Evolutionary conservation across 2,797 vertebrate genomes (phyloP).

Genomic region (Coregonus sp.): DNA sequence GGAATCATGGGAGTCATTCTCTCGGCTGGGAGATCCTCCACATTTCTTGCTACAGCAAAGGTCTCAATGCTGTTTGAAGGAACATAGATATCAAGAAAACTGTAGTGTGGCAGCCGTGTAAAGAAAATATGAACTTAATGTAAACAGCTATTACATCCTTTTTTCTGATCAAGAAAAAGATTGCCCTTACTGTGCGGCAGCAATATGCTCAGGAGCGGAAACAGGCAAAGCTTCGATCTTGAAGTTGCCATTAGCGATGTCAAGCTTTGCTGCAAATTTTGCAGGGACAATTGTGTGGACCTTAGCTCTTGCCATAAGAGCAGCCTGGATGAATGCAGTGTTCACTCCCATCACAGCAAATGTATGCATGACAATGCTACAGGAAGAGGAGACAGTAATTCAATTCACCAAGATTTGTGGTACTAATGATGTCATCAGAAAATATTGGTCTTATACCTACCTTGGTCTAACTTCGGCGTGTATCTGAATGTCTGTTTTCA

Average conservation of each 20-base stretch:
- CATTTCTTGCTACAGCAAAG: conserved; percentile 77
- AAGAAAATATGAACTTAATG: not conserved
- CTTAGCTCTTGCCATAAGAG: conserved; percentile 66
- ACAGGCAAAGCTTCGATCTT: conserved; percentile 77
- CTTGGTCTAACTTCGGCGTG: conserved; percentile 74
- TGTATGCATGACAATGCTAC: conserved; percentile 74
- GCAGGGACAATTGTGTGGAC: conserved; percentile 62
- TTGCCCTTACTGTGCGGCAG: conserved; percentile 67
- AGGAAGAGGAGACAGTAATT: conserved; percentile 26
- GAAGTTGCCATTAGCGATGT: conserved; percentile 73
- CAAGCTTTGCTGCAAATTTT: conserved; percentile 61
- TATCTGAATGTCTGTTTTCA: conserved; percentile 72
- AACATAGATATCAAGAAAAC: conserved; percentile 8
- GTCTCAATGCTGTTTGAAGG: conserved; percentile 74
- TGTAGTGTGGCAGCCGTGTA: not conserved
- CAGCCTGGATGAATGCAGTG: conserved; percentile 73
- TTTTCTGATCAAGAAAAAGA: not conserved
- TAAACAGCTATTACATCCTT: not conserved
- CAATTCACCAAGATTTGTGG: not conserved
- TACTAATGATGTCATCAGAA: not conserved
- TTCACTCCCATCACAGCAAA: conserved; percentile 80
- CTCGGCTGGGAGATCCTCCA: conserved; percentile 68
- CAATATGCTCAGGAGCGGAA: conserved; percentile 68
- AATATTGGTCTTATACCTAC: conserved; percentile 53
- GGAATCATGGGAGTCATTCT: conserved; percentile 75